Evolutionary conservation across 35 echinoderm and acorn worm species (phyloP).

Genomic region (Heliocidaris erythrogramma): DNA sequence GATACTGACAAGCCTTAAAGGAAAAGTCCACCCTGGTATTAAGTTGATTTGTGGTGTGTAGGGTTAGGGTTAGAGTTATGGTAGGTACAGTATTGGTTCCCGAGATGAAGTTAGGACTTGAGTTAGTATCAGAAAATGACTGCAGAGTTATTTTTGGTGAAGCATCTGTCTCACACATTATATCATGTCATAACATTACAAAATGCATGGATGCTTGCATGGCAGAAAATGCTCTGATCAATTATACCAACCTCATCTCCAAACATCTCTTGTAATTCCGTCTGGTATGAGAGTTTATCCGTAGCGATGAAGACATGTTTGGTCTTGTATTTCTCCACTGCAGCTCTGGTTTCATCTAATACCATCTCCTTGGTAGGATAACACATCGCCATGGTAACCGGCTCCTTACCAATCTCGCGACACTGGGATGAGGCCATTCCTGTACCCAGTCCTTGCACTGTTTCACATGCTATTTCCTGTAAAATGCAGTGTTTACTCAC

Average conservation of each 20-base stretch:
- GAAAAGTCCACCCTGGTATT: too few species aligned
- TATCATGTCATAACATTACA: too few species aligned
- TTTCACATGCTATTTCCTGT: constrained; percentile 73
- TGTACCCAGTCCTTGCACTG: constrained; percentile 32
- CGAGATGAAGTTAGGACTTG: too few species aligned
- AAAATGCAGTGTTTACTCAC: neutral
- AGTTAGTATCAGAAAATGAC: too few species aligned
- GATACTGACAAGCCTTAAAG: too few species aligned
- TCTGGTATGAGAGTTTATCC: constrained; percentile 72
- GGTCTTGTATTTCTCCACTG: constrained; percentile 63
- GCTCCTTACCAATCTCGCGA: constrained; percentile 37
- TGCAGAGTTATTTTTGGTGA: too few species aligned
- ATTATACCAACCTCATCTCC: constrained; percentile 40
- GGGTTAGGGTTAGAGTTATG: too few species aligned
- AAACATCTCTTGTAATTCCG: constrained; percentile 60
- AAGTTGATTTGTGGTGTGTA: too few species aligned
- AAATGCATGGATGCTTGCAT: neutral
- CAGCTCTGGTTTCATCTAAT: constrained; percentile 55
- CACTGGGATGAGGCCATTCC: constrained; percentile 92
- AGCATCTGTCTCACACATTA: too few species aligned
- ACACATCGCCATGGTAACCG: constrained; percentile 66
- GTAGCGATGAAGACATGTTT: constrained; percentile 97
- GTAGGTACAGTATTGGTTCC: too few species aligned
- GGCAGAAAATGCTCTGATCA: too few species aligned
- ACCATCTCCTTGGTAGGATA: constrained; percentile 60